phyloP scores from a whole-genome alignment of 2,113 vertebrate genomes.

The Lota lota region DNA sequence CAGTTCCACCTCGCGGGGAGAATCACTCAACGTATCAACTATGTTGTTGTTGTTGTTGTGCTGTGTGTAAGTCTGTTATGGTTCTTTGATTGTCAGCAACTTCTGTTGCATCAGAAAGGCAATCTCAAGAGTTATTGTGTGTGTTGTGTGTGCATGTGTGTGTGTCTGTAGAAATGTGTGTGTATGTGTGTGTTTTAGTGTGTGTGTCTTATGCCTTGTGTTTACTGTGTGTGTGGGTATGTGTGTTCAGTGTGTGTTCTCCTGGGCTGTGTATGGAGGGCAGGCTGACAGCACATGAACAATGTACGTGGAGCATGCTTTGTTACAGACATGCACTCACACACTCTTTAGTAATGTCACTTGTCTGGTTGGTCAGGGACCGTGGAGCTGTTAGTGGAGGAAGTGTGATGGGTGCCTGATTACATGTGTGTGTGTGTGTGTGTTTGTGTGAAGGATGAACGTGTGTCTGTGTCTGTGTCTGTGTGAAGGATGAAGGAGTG shows the following conservation, averaged over 20 bases:
- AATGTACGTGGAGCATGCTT: slow-evolving; percentile 17
- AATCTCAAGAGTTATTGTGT: neutral
- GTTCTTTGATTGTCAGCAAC: too few species aligned
- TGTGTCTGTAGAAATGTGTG: slow-evolving; percentile 3
- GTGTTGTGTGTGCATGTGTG: neutral
- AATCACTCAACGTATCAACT: too few species aligned
- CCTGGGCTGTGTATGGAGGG: slow-evolving; percentile 7
- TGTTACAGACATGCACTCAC: slow-evolving; percentile 11
- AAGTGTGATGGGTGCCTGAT: neutral
- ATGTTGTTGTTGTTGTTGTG: too few species aligned
- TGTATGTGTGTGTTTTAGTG: neutral
- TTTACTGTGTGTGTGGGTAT: slow-evolving; percentile 4
- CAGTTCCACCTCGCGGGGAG: too few species aligned
- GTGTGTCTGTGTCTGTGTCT: too few species aligned
- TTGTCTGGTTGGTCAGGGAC: slow-evolving; percentile 48
- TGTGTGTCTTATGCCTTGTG: neutral
- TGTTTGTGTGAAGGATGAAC: too few species aligned
- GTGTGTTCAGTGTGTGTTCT: neutral
- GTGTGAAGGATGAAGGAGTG: too few species aligned
- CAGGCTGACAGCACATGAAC: too few species aligned
- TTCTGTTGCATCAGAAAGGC: too few species aligned
- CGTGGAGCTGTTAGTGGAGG: neutral
- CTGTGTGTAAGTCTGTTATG: neutral
- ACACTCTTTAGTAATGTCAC: slow-evolving; percentile 31
- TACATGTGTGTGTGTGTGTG: too few species aligned